A percentile compares a stretch with the other conserved stretches of the same genome.
These are phyloP conservation scores for Melanogrammus aeglefinus DNA, from an alignment of 2,797 vertebrate species.

Conservation along the genomic window DNA sequence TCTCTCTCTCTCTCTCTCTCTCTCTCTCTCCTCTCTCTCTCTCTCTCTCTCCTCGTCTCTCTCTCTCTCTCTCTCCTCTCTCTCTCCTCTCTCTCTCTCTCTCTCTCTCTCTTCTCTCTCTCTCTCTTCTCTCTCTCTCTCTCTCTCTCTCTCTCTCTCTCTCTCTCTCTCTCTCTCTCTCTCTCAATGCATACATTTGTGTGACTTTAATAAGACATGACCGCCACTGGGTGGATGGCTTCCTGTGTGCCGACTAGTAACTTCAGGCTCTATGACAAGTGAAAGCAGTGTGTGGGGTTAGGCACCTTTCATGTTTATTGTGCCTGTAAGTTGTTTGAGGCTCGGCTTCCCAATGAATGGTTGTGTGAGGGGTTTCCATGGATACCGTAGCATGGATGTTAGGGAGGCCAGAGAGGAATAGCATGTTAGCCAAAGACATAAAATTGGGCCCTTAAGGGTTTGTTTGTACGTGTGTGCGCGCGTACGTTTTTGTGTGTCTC, in stretches of 20 bases:
- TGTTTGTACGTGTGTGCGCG: not conserved
- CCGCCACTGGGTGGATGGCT: not conserved
- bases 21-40: not conserved
- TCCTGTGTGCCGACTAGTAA: not conserved
- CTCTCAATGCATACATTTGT: too few species aligned
- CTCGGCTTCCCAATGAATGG: constrained; percentile 52
- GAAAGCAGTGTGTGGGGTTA: constrained; percentile 3
- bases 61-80: constrained; percentile 6
- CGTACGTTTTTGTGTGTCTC: not conserved
- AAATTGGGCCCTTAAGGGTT: constrained; percentile 64
- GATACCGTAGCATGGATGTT: constrained; percentile 61
- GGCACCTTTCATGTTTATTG: constrained; percentile 28
- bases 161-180: not conserved
- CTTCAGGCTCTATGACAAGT: not conserved
- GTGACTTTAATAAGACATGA: not conserved
- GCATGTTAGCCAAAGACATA: constrained; percentile 49
- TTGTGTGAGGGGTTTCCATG: constrained; percentile 66
- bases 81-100: constrained; percentile 3
- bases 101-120: not conserved
- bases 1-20: not conserved
- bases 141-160: constrained; percentile 1
- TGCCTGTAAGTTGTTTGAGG: not conserved
- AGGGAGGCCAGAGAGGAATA: constrained; percentile 58
- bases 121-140: constrained; percentile 4
- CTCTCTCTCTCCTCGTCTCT: not conserved